Evolutionary conservation across 2,888 invertebrate species (phyloP).

Genomic region (Bedellia somnulentella): DNA sequence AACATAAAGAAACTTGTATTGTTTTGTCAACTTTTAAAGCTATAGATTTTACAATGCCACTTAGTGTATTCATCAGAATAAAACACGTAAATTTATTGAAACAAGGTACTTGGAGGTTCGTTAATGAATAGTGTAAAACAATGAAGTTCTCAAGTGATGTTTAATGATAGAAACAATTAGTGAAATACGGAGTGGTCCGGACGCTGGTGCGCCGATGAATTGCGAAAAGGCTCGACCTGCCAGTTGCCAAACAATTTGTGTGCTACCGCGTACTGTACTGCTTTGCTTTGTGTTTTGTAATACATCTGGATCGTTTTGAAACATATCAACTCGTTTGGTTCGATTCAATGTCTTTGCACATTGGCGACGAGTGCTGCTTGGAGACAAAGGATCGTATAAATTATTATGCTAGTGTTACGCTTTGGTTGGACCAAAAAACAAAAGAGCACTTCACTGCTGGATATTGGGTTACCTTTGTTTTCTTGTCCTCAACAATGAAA

Average conservation of each 20-base stretch:
- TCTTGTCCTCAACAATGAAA: too few species aligned
- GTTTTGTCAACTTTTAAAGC: too few species aligned
- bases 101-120: too few species aligned
- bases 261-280: too few species aligned
- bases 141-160: too few species aligned
- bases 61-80: too few species aligned
- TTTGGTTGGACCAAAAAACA: constrained; percentile 16
- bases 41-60: too few species aligned
- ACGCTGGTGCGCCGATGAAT: constrained; percentile 34
- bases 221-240: constrained; percentile 41
- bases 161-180: constrained; percentile 53
- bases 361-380: constrained; percentile 10
- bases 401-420: constrained; percentile 1
- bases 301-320: constrained; percentile 61
- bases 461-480: constrained; percentile 54
- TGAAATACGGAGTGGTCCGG: constrained; percentile 55
- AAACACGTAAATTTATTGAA: too few species aligned
- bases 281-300: constrained; percentile 50
- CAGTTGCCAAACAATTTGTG: constrained; percentile 46
- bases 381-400: constrained; percentile 4
- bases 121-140: too few species aligned
- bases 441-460: constrained; percentile 30
- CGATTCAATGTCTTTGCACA: constrained; percentile 37
- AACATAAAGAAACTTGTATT: constrained; percentile 14
- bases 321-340: constrained; percentile 56